Evolutionary conservation across 2,888 invertebrate species (phyloP).

Genomic region (Yponomeuta evonymella): DNA sequence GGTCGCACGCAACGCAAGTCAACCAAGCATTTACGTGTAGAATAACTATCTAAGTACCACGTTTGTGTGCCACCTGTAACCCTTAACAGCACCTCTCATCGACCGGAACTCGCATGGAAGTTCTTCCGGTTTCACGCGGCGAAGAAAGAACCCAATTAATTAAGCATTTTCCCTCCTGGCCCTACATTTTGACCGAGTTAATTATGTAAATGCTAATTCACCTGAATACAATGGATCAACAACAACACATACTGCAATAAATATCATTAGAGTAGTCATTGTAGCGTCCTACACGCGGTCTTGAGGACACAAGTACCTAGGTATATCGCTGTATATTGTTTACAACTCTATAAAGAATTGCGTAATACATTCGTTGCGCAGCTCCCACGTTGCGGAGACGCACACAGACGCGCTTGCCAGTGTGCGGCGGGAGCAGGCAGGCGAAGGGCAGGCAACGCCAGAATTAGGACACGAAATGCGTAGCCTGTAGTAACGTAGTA

Average conservation of each 20-base stretch:
- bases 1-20: neutral
- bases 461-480: constrained; percentile 69
- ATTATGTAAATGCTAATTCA: neutral
- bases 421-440: neutral
- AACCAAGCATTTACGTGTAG: neutral
- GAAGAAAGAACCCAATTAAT: constrained; percentile 1
- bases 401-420: constrained; percentile 10
- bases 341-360: constrained; percentile 3
- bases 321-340: neutral
- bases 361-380: constrained; percentile 13
- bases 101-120: neutral
- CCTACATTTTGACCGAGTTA: neutral
- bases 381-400: neutral
- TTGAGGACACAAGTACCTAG: neutral
- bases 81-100: neutral
- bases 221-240: neutral
- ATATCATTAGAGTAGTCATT: neutral
- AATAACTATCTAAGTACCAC: neutral
- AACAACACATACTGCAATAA: neutral
- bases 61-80: constrained; percentile 1
- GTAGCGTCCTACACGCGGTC: neutral
- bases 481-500: constrained; percentile 51
- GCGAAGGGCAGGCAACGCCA: constrained; percentile 23
- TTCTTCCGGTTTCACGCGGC: constrained; percentile 2
- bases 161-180: neutral